Conservation (phyloP, 2,797 vertebrate species). For the Mallotus villosus region DNA sequence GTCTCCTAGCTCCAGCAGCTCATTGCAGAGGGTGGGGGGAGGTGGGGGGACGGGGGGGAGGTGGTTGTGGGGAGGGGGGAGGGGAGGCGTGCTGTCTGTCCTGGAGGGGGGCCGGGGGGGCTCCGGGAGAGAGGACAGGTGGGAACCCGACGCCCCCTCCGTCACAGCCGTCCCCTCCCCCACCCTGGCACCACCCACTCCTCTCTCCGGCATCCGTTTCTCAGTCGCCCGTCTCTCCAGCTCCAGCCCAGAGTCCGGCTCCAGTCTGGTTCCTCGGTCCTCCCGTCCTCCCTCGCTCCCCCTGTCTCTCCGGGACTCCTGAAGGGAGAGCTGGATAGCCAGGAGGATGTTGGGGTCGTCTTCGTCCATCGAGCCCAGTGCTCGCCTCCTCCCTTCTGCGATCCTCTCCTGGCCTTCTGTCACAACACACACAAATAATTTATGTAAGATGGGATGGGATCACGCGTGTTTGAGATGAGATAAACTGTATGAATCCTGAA, state of each 20-base stretch:
- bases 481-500: no score
- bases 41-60: slow-evolving; percentile 72
- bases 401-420: slow-evolving; percentile 66
- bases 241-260: slow-evolving; percentile 29
- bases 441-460: background rate
- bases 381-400: slow-evolving; percentile 59
- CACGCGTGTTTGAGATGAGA: background rate
- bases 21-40: slow-evolving; percentile 89
- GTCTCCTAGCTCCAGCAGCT: slow-evolving; percentile 92
- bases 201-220: slow-evolving; percentile 54
- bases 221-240: background rate
- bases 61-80: slow-evolving; percentile 12
- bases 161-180: slow-evolving; percentile 57
- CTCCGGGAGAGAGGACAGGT: slow-evolving; percentile 83
- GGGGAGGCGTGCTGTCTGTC: slow-evolving; percentile 62
- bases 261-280: slow-evolving; percentile 15
- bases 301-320: slow-evolving; percentile 81
- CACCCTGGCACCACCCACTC: slow-evolving; percentile 58
- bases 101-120: slow-evolving; percentile 81
- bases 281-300: slow-evolving; percentile 50
- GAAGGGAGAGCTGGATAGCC: slow-evolving; percentile 96
- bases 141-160: slow-evolving; percentile 88
- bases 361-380: slow-evolving; percentile 89
- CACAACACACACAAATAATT: background rate
- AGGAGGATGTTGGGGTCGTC: slow-evolving; percentile 97